Percentiles rank a stretch among this genome's conserved stretches.
These are phyloP conservation scores for Sceliomorpha sp. DNA, from an alignment of 2,888 invertebrate species.

Conservation along the genomic window DNA sequence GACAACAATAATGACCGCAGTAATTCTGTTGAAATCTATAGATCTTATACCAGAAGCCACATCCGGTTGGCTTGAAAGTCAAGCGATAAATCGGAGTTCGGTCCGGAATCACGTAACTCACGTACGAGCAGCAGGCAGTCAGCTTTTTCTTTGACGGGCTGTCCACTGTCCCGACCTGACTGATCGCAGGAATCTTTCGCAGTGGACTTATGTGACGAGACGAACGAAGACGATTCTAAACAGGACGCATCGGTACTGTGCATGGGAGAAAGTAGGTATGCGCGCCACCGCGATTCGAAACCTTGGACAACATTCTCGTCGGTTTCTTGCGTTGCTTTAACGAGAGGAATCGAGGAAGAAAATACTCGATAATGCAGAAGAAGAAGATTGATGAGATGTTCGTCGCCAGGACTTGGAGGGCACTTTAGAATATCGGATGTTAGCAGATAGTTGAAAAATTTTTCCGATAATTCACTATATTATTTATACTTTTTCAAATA, in stretches of 20 bases:
- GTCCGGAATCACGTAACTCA: constrained; percentile 74
- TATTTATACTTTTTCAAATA: no score
- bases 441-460: no score
- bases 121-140: constrained; percentile 65
- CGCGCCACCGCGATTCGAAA: constrained; percentile 36
- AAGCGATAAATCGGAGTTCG: constrained; percentile 70
- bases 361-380: constrained; percentile 9
- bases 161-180: constrained; percentile 59
- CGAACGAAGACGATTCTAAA: constrained; percentile 33
- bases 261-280: constrained; percentile 65
- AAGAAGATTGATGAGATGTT: constrained; percentile 17
- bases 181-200: constrained; percentile 65
- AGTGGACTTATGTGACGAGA: constrained; percentile 42
- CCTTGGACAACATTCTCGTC: constrained; percentile 65
- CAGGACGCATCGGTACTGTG: constrained; percentile 38
- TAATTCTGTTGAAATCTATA: constrained; percentile 30
- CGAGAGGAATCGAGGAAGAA: constrained; percentile 35
- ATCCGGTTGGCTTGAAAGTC: constrained; percentile 61
- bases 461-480: no score
- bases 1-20: constrained; percentile 28
- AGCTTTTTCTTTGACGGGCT: constrained; percentile 65
- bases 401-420: constrained; percentile 3
- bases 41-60: constrained; percentile 34
- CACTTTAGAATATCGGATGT: background rate
- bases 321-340: constrained; percentile 61